Evolutionary conservation across 30 jellyfish, hydroid and myxozoan species (phyloP), one percentile per base, ranked within the genome.

Genomic region (Hydractinia echinata): DNA sequence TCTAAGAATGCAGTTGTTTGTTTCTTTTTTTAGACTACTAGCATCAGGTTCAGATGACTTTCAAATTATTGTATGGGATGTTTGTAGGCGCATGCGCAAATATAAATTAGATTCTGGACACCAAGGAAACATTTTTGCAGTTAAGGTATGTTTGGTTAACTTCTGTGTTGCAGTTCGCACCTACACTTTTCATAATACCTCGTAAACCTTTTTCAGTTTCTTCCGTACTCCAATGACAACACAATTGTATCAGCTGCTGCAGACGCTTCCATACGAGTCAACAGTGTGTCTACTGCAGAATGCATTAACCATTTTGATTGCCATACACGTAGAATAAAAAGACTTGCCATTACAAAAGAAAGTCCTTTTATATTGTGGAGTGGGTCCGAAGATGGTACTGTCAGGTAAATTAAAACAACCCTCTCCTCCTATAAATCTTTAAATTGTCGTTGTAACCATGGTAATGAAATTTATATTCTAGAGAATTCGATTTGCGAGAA

Each of bases 381-480:
- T 85, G 97, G 96, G 8, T 84, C 96, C 39, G 99, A 94, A 79
- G 99, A 94, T 88, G 99, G 99, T 7, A 88, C 99, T 4, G 95
- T 94, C 39, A 81, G 99, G 99, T 94, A 81, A 15, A 68, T 13
- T 68, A 30, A 10, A 72, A 39, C 55, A 5, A n/a, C 53, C 78
- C n/a, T 58, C 69, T 58, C 69, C 19, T 16, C 19, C 19, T 58
- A 13, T 11, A 16, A 11, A 16, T 13, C 15, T 58, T 58, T 13
- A 58, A 58, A 58, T 58, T 13, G 19, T 11, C 18, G 19, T 11
- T 58, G 15, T 58, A 58, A 16, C 18, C 19, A 16, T 11, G 19
- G 15, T 13, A 11, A 11, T 58, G 69, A 13, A 58, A 58, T 13
- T 58, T 16, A 58, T 16, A 68, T 11, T 15, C 79, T 61, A 94